Conservation (phyloP, 1,140 invertebrate species). For the Frieseomelitta varia region DNA sequence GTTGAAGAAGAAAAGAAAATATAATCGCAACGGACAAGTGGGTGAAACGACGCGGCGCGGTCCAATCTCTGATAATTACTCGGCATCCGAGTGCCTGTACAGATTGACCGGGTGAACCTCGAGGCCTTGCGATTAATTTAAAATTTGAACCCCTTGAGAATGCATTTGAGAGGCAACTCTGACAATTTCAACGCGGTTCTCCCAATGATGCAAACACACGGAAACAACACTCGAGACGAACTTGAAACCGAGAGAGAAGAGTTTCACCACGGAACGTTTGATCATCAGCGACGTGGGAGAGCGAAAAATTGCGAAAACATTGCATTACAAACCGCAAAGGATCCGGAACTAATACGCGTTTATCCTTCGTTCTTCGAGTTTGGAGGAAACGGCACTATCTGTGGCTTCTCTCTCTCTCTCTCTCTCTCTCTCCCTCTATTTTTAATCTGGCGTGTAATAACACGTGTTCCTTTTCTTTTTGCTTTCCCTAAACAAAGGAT, state of each 20-base stretch:
- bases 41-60: no score
- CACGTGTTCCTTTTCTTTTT: neutral
- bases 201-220: neutral
- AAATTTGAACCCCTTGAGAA: constrained; percentile 15
- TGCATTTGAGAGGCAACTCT: neutral
- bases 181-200: neutral
- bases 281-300: neutral
- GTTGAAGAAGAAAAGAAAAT: neutral
- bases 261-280: neutral
- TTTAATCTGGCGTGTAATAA: neutral
- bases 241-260: neutral
- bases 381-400: neutral
- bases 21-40: no score
- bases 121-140: neutral
- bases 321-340: constrained; percentile 24
- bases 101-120: neutral
- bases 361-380: neutral
- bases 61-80: neutral
- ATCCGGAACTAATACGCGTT: constrained; percentile 21
- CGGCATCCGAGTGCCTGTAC: neutral
- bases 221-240: neutral
- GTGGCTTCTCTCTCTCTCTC: neutral
- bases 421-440: neutral
- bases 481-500: neutral
- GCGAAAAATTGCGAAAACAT: constrained; percentile 11